These are phyloP conservation scores for Trichacis sp. DNA, from an alignment of 2,888 invertebrate genomes.

Conservation along the genomic window DNA sequence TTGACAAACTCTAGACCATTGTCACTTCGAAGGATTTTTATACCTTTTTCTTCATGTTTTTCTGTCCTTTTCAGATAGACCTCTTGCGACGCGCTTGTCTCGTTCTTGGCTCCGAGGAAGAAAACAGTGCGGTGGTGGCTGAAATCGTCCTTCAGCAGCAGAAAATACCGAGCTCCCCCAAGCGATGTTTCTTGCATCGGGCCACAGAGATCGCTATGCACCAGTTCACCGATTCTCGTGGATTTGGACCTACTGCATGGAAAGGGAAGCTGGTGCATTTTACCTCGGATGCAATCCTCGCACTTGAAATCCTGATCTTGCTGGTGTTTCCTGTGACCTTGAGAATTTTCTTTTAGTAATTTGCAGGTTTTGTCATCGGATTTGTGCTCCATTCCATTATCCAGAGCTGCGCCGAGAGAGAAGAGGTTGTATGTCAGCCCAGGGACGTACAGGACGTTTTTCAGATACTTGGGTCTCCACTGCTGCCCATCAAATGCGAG, in stretches of 20 bases:
- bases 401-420: constrained; percentile 13
- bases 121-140: constrained; percentile 13
- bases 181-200: too few species aligned
- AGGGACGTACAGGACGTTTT: constrained; percentile 13
- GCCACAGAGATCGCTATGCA: constrained; percentile 42
- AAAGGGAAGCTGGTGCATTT: constrained; percentile 29
- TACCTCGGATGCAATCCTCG: constrained; percentile 2
- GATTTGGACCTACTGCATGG: constrained; percentile 18
- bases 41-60: constrained; percentile 9
- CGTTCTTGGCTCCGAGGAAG: constrained; percentile 24
- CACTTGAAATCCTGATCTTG: neutral
- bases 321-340: constrained; percentile 10
- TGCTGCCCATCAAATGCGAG: neutral
- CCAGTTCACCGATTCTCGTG: constrained; percentile 25
- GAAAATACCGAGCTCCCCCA: constrained; percentile 24
- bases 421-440: constrained; percentile 10
- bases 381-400: constrained; percentile 9
- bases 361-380: constrained; percentile 5
- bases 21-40: constrained; percentile 22
- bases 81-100: constrained; percentile 10
- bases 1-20: constrained; percentile 35
- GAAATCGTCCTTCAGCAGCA: too few species aligned
- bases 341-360: constrained; percentile 23
- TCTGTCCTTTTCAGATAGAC: constrained; percentile 21
- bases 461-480: neutral